phyloP scores from a whole-genome alignment of 2,888 invertebrate genomes.

The Petrolisthes cinctipes region DNA sequence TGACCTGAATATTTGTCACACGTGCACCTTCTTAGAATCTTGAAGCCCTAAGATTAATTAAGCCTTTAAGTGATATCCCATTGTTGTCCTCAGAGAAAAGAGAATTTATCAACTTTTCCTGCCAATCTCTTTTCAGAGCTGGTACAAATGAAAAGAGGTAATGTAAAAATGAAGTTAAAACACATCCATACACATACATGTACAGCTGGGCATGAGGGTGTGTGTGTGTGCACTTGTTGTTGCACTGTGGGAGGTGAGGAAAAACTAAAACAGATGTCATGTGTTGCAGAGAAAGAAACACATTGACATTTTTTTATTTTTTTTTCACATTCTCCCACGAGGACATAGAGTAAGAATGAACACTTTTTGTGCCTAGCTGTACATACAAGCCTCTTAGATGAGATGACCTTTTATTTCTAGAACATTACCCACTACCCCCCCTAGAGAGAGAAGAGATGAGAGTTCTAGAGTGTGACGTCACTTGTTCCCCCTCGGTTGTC shows the following conservation, averaged over 20 bases:
- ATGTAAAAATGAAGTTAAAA: slow-evolving; percentile 22
- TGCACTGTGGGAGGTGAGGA: not conserved
- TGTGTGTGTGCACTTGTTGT: not conserved
- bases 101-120: slow-evolving; percentile 3
- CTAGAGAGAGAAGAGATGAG: slow-evolving; percentile 3
- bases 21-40: no score
- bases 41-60: no score
- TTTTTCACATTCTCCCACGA: no score
- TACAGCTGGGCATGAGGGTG: not conserved
- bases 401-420: slow-evolving; percentile 7
- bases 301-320: not conserved
- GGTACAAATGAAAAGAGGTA: slow-evolving; percentile 52
- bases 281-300: not conserved
- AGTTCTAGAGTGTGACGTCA: not conserved
- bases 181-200: not conserved
- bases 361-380: not conserved
- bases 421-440: not conserved
- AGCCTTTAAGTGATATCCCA: no score
- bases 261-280: not conserved
- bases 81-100: no score
- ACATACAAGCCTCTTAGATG: not conserved
- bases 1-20: no score
- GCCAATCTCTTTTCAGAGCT: slow-evolving; percentile 46
- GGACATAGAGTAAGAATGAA: not conserved
- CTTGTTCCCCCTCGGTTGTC: not conserved